Percentiles rank a stretch among this genome's conserved stretches.
These are phyloP conservation scores for Megamerina dolium DNA, from an alignment of 2,888 invertebrate species.

Conservation along the genomic window DNA sequence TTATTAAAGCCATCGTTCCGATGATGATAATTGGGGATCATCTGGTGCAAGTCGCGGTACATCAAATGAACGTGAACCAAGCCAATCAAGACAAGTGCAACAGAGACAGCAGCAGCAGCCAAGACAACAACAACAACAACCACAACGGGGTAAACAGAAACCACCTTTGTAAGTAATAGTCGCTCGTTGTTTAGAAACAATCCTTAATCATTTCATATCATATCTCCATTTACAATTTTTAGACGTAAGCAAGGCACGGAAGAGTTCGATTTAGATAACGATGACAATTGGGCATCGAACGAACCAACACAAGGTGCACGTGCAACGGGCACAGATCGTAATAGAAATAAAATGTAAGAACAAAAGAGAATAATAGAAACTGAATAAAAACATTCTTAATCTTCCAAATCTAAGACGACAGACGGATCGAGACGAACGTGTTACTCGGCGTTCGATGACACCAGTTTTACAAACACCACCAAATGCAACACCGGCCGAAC, in stretches of 20 bases:
- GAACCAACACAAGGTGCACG: too few relatives aligned
- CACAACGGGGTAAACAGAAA: constrained; percentile 3
- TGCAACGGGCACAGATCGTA: too few relatives aligned
- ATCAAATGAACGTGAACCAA: constrained; percentile 34
- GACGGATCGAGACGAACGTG: constrained; percentile 22
- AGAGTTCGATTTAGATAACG: constrained; percentile 33
- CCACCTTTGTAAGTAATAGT: constrained; percentile 16
- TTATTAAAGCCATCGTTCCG: constrained; percentile 29
- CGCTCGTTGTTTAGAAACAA: neutral
- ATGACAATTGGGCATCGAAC: constrained; percentile 30
- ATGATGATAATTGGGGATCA: constrained; percentile 39
- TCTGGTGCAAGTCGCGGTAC: constrained; percentile 38
- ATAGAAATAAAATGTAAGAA: too few relatives aligned
- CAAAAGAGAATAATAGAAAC: too few relatives aligned
- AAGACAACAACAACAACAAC: constrained; percentile 7
- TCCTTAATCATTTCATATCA: neutral
- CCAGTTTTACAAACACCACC: constrained; percentile 33
- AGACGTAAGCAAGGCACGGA: constrained; percentile 38
- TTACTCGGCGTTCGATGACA: constrained; percentile 35
- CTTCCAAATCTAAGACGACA: constrained; percentile 30
- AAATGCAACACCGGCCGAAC: constrained; percentile 35
- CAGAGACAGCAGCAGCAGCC: constrained; percentile 12
- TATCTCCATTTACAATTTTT: neutral
- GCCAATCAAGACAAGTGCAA: constrained; percentile 29
- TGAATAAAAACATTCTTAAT: too few relatives aligned